Evolutionary conservation across 2,797 vertebrate genomes (phyloP), one percentile per base, ranked within the genome.

Genomic region (Champsocephalus gunnari): DNA sequence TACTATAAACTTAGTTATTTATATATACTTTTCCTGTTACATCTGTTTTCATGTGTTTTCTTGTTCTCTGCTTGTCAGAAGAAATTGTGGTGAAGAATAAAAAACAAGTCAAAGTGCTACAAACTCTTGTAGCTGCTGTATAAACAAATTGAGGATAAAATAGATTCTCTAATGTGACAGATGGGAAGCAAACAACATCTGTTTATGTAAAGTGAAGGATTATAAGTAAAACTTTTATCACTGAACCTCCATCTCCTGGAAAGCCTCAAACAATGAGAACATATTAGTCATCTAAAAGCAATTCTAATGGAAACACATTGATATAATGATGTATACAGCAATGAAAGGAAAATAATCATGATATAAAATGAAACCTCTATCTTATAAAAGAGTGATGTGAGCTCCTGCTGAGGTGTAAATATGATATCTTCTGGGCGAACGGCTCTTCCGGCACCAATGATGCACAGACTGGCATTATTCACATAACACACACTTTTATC

Each of bases 321-420:
- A 28, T 28, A 28, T 28, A 28, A 28, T 28, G 14, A 64, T 45
- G 49, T 58, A 8, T 54, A 48, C 34, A 17, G 14, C 6, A 19
- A 19, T 41, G 13, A 28, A 58, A 58, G 10, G 44, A 57, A 34
- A 28, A 28, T 28, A 28, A 68, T 60, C 61, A 78, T 56, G 21
- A 67, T 32, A 32, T 73, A 67, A 80, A 67, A 45, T 67, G 24
- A 71, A 72, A 75, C 61, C 43, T 53, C 70, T 14, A 71, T 71
- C 19, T 66, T 12, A 21, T 45, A 44, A 47, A 21, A 69, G 65
- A 65, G 13, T 19, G 16, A 28, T 45, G 34, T 54, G 14, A 53
- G 32, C 50, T 66, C 57, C 48, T 66, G 49, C 72, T 71, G n/a
- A n/a, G 48, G 28, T 24, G 28, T 41, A 49, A 59, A 55, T 56